phyloP scores from a whole-genome alignment of 2,797 vertebrate species.

The Chloroceryle inda region DNA sequence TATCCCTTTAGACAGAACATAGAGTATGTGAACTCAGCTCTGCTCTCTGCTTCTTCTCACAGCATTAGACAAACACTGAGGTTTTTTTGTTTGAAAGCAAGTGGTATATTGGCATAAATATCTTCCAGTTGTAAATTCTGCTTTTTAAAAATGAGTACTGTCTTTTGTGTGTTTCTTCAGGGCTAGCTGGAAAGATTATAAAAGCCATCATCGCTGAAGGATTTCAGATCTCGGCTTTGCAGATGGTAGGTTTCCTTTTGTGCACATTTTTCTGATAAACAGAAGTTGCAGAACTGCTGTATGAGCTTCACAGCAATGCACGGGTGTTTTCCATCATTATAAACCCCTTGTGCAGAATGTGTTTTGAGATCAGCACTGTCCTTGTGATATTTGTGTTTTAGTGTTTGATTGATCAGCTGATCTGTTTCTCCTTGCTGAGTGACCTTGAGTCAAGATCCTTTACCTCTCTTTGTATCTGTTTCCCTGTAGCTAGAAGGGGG shows the following conservation, averaged over 20 bases:
- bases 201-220: conserved; percentile 88
- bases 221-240: conserved; percentile 92
- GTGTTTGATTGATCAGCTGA: background rate
- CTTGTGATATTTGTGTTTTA: background rate
- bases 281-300: background rate
- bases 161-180: conserved; percentile 78
- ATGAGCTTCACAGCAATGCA: background rate
- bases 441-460: background rate
- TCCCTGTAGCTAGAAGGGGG: background rate
- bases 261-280: background rate
- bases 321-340: background rate
- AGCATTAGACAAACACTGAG: background rate
- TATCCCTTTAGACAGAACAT: background rate
- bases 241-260: conserved; percentile 87
- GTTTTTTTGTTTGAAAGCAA: background rate
- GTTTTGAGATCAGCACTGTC: background rate
- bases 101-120: background rate
- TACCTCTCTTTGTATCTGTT: background rate
- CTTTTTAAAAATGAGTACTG: background rate
- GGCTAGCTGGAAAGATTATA: conserved; percentile 90
- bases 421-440: background rate
- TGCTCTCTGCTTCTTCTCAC: background rate
- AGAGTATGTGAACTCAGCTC: background rate
- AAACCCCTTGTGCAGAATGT: background rate
- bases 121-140: background rate